Base-by-base conservation (phyloP, 2,113 vertebrate genomes). In the Cyprinodon variegatus region DNA sequence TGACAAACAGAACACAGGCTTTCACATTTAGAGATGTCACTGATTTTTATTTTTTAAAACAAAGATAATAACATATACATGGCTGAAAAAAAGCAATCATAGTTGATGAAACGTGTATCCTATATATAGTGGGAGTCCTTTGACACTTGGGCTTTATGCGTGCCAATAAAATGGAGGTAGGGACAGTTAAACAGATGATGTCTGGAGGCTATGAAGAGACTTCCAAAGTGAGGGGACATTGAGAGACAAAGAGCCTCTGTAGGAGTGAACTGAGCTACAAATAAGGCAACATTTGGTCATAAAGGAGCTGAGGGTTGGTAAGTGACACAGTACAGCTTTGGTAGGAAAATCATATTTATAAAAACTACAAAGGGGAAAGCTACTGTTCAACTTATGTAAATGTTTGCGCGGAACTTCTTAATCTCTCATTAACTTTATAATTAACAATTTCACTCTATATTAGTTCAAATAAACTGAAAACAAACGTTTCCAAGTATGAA, bases 131-230 rank as follows among this genome's bases (percentile, higher is more conserved):
- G 41, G 61, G 63, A 65, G 70, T 67, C 15, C 76, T 63, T 73
- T 29, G 68, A 64, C 50, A 70, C 14, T 37, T 59, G 36, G 4
- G 3, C 53, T 57, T 65, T 38, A 67, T 81, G 57, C 72, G 68
- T 82, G 81, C 72, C 79, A 79, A 43, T 57, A 74, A 79, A 70
- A 70, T 76, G 70, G 74, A 83, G 78, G 71, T 61, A 78, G 59
- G 81, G 65, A 74, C 11, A 62, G 62, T 43, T 76, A 79, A 84
- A 85, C 89, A 89, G 79, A 88, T 78, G 74, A 84, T 78, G 84
- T 76, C 86, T 41, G 50, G 29, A 79, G 84, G 83, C 80, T 86
- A 67, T 4, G 65, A 38, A 62, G 71, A 71, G 59, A 74, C 53
- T 82, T 83, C 74, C 78, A 80, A 78, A 82, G 76, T 71, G 60